Evolutionary conservation across 2,888 invertebrate genomes (phyloP).

Genomic region (Neoitamus cyanurus): DNA sequence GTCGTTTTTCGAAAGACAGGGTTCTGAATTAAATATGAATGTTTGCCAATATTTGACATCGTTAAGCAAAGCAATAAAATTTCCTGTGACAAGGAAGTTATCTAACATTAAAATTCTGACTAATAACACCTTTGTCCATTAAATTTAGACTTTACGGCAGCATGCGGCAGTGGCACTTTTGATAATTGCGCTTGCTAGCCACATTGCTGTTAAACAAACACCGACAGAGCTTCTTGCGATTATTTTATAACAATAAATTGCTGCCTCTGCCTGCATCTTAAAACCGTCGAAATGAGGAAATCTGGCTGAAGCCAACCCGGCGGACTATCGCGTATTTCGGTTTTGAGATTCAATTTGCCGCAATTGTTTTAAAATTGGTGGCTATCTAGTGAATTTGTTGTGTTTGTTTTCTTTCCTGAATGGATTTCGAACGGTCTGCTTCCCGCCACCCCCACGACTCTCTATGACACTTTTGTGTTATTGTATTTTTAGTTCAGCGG

Average conservation of each 20-base stretch:
- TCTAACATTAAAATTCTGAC: background rate
- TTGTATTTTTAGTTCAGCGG: constrained; percentile 10
- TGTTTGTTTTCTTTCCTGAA: background rate
- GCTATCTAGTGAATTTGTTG: background rate
- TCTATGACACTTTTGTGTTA: background rate
- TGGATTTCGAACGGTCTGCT: background rate
- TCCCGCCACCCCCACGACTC: background rate
- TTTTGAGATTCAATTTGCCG: background rate
- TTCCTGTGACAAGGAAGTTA: background rate
- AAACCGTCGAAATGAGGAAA: background rate
- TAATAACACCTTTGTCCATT: background rate
- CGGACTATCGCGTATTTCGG: background rate
- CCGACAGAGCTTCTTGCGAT: background rate
- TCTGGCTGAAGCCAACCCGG: background rate
- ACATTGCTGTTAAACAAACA: background rate
- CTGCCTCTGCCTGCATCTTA: background rate
- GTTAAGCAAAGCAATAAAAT: background rate
- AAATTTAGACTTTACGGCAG: background rate
- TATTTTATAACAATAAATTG: background rate
- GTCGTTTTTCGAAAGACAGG: background rate
- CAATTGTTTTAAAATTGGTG: background rate
- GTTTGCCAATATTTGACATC: background rate
- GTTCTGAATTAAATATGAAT: background rate
- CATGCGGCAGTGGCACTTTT: background rate
- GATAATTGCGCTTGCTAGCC: background rate